These are phyloP conservation scores for Dolichallabes microphthalmus DNA, from an alignment of 2,113 vertebrate genomes.

Conservation along the genomic window DNA sequence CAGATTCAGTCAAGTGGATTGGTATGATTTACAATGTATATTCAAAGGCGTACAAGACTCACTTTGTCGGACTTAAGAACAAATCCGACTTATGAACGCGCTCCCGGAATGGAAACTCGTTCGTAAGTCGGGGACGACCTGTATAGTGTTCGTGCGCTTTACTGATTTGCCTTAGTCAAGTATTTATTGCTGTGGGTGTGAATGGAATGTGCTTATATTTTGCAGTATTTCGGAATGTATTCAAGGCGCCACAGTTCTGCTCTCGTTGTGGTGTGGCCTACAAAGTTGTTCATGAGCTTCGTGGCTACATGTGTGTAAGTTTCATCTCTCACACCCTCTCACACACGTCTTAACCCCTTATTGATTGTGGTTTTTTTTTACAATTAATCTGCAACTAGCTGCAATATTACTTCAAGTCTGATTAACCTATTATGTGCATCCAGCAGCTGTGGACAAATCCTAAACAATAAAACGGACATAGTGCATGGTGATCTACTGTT, in stretches of 20 bases:
- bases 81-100: too few species aligned
- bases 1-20: too few species aligned
- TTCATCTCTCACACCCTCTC: background rate
- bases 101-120: too few species aligned
- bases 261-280: constrained; percentile 76
- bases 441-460: background rate
- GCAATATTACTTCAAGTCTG: too few species aligned
- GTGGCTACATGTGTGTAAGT: constrained; percentile 88
- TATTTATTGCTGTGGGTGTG: background rate
- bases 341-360: background rate
- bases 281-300: constrained; percentile 75
- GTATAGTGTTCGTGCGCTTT: background rate
- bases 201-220: constrained; percentile 1
- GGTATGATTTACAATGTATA: too few species aligned
- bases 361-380: background rate
- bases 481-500: background rate
- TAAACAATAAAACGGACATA: background rate
- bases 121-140: too few species aligned
- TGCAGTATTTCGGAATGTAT: constrained; percentile 37
- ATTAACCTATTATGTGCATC: background rate
- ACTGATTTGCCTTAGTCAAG: background rate
- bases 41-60: too few species aligned
- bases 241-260: constrained; percentile 66
- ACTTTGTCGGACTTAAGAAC: too few species aligned
- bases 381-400: too few species aligned